These are phyloP conservation scores for Phlogophora meticulosa DNA, from an alignment of 2,888 invertebrate genomes.

Conservation along the genomic window DNA sequence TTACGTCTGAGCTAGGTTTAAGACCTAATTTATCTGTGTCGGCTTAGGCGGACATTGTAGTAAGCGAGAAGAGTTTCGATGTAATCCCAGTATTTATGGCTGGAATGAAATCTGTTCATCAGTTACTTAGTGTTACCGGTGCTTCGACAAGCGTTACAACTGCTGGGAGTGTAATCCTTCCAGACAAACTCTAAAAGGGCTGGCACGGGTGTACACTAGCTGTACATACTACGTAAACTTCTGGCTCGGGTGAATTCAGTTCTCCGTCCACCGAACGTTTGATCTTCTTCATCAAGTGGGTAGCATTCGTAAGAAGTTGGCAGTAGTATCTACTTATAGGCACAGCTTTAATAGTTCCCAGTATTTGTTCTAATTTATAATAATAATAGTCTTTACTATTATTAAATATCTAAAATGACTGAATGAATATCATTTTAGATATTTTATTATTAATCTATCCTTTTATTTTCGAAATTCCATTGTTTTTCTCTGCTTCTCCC, in stretches of 20 bases:
- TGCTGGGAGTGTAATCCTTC: neutral
- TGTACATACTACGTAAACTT: neutral
- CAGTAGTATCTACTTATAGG: too few species aligned
- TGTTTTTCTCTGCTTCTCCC: too few species aligned
- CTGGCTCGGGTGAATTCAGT: neutral
- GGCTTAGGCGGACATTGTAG: constrained; percentile 36
- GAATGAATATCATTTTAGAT: too few species aligned
- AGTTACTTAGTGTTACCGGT: constrained; percentile 25
- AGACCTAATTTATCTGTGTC: constrained; percentile 49
- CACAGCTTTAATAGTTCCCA: too few species aligned
- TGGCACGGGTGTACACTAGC: neutral
- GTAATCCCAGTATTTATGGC: constrained; percentile 51
- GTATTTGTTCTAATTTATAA: too few species aligned
- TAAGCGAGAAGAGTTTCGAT: constrained; percentile 48
- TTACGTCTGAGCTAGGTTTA: constrained; percentile 35
- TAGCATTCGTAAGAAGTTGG: too few species aligned
- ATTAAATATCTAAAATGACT: too few species aligned
- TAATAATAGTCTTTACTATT: too few species aligned
- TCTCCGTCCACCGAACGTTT: neutral
- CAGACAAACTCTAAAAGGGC: neutral
- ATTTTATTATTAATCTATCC: too few species aligned
- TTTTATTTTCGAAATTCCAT: too few species aligned
- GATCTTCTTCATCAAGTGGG: too few species aligned
- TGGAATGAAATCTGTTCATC: constrained; percentile 20
- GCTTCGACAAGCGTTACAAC: neutral